Base-by-base conservation (phyloP, 2,888 invertebrate genomes). In the Pogonocherus hispidulus region DNA sequence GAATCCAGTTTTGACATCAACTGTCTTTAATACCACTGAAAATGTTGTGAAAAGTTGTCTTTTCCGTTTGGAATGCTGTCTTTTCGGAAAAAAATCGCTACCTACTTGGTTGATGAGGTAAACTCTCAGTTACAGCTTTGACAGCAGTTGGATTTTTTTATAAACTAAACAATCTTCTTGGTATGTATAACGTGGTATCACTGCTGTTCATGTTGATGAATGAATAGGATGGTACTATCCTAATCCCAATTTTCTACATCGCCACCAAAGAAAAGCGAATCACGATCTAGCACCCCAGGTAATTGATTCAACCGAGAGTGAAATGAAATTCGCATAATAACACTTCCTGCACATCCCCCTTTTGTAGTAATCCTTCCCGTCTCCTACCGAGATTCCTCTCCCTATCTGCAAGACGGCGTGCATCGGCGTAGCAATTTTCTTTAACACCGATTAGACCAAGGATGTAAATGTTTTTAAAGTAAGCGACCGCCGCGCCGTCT, bases 281-380 rank as follows among this genome's bases (percentile, higher is more conserved):
- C 55, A 20, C n/a, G 37, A 41, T 37, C 41, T 20, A n/a, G 18
- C 23, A 14, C 14, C 46, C 9, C 8, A 47, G 55, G 44, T 66
- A 66, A 59, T 60, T 55, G 66, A 66, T 60, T 55, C 51, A 66
- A 46, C 66, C 60, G 59, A 60, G 60, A 55, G 59, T 55, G 60
- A 55, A 66, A 60, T 18, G 66, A 66, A 66, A 60, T 60, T 44
- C 54, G 46, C 51, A 54, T 60, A 55, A 66, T 60, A 66, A 66
- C 59, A 60, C 35, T 60, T 60, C 51, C 47, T 27, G 41, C 23
- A 54, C 59, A 32, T 51, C 46, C 59, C 55, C 59, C 37, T 60
- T 57, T 60, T 66, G 22, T 62, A 32, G 37, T 41, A 51, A 51
- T 66, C 51, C 44, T 16, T 44, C 51, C 23, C 56, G 51, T 57